Percentiles rank a stretch among this genome's conserved stretches.
Conservation (phyloP, 2,113 vertebrate species). For the Psilopsiagon aymara region DNA sequence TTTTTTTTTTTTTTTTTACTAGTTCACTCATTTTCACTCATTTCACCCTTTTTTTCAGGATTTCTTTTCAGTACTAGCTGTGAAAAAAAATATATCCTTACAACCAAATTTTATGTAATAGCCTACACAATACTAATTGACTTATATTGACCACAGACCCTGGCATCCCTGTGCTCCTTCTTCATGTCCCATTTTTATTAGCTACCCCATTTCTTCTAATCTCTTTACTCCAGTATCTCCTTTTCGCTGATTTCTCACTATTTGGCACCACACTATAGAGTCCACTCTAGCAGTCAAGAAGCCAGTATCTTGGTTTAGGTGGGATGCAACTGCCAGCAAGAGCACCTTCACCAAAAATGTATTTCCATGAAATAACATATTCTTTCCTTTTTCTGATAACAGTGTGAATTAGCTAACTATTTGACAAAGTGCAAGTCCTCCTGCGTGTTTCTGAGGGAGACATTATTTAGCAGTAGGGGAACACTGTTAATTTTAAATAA, state of each 20-base stretch:
- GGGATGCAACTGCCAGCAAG: background rate
- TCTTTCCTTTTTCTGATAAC: background rate
- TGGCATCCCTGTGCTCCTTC: background rate
- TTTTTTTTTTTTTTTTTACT: background rate
- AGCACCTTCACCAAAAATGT: background rate
- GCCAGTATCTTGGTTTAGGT: background rate
- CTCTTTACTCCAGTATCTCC: background rate
- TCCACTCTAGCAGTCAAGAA: background rate
- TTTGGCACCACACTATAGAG: background rate
- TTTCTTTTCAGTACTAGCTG: background rate
- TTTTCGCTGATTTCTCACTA: background rate
- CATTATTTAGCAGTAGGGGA: background rate
- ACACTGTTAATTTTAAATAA: background rate
- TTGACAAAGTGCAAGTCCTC: background rate
- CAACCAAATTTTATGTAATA: background rate
- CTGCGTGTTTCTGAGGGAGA: background rate
- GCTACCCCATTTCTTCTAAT: background rate
- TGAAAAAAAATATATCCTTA: background rate
- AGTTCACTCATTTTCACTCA: background rate
- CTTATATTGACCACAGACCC: background rate
- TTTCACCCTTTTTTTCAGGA: background rate
- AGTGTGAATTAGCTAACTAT: background rate
- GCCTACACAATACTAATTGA: background rate
- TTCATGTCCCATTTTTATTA: background rate
- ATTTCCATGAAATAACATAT: background rate